Base-by-base conservation (phyloP, 2,113 vertebrate genomes). In the Mola mola region DNA sequence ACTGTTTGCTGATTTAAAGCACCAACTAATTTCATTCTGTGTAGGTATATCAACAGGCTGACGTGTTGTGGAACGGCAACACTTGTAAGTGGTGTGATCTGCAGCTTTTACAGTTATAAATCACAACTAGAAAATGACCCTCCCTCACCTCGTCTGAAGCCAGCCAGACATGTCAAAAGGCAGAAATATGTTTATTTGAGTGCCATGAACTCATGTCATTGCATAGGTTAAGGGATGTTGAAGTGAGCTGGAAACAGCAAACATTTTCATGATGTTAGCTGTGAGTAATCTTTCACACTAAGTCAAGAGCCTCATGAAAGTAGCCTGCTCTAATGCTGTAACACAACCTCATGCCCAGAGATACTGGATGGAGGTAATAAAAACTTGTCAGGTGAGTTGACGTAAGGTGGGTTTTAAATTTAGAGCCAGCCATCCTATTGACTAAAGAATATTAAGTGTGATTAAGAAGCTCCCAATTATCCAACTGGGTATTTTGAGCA, bases 391-490 rank as follows among this genome's bases (percentile, higher is more conserved):
- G 44, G 20, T 41, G 28, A 66, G 48, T 47, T 11, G 6, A 19
- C 53, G 29, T 33, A 21, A 62, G 25, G 24, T 41, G 17, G 46
- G 42, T 40, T 65, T 49, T 63, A 13, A 43, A 42, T 48, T 38
- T 48, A 66, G 63, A 78, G 21, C 51, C 11, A 44, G 44, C 21
- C 21, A 19, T 20, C 29, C 51, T 34, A 59, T 44, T 77, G 81
- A 78, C 69, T 68, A 62, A 59, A 57, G 63, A 76, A 79, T 15
- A 34, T 24, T 43, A 67, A 38, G 24, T 38, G 61, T 50, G 57
- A 87, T 76, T 66, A 74, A 41, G 68, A 68, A 75, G 20, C 68
- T 61, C 53, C 62, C 19, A 2, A 31, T 66, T 59, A 51, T 26
- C 38, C 50, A 33, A 61, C 56, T 40, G 36, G 37, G 44, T 38